Evolutionary conservation across 2,797 vertebrate genomes (phyloP).

Genomic region (Mareca penelope): DNA sequence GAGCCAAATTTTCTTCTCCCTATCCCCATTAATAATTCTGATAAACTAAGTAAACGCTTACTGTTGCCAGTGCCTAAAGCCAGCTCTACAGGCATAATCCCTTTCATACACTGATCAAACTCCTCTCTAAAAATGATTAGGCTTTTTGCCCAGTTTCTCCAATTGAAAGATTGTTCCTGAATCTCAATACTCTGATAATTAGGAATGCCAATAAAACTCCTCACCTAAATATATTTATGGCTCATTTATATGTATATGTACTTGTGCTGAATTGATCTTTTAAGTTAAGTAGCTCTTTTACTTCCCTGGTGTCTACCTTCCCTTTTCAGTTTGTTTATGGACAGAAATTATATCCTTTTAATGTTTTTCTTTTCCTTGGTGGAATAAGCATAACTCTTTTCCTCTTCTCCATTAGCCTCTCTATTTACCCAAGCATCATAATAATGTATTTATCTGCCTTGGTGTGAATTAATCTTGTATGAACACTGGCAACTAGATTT

Average conservation of each 20-base stretch:
- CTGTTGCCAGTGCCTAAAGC: background rate
- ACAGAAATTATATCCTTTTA: background rate
- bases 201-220: background rate
- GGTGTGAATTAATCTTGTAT: background rate
- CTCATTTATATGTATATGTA: background rate
- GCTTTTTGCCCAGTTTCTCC: background rate
- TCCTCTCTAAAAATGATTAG: background rate
- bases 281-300: background rate
- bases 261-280: background rate
- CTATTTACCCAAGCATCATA: background rate
- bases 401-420: background rate
- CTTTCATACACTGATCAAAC: background rate
- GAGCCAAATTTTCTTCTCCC: background rate
- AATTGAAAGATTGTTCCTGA: background rate
- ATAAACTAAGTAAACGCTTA: background rate
- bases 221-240: background rate
- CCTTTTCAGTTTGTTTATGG: background rate
- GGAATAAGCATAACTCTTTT: background rate
- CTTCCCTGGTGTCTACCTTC: background rate
- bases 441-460: background rate
- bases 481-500: background rate
- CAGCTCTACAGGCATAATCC: background rate
- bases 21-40: background rate
- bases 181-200: background rate
- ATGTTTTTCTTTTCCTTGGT: background rate